Conservation (phyloP, 2,113 vertebrate species). For the Puffinus mauretanicus region DNA sequence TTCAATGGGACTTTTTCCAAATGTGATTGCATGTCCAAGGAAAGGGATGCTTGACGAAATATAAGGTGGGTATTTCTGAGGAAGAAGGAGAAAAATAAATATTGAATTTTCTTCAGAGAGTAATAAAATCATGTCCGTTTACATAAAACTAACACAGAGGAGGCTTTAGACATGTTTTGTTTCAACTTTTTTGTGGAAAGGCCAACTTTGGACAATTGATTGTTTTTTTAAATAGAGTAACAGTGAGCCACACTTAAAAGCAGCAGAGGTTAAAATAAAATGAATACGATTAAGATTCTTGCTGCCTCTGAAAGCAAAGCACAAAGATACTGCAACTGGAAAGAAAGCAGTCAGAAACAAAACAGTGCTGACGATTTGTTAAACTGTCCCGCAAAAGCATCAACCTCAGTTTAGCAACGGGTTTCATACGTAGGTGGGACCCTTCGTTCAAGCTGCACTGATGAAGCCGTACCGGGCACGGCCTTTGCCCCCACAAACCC, state of each 20-base stretch:
- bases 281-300: fast-evolving
- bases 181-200: not conserved
- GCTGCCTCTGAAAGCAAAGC: not conserved
- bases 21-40: conserved; percentile 91
- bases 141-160: not conserved
- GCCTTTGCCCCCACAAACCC: fast-evolving
- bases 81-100: not conserved
- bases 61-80: conserved; percentile 87
- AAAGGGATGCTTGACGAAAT: conserved; percentile 91
- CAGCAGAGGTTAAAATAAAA: not conserved
- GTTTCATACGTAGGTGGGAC: fast-evolving
- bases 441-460: fast-evolving
- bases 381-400: not conserved
- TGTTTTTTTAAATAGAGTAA: not conserved
- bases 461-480: fast-evolving
- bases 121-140: not conserved
- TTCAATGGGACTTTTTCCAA: conserved; percentile 93
- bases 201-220: not conserved
- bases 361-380: fast-evolving
- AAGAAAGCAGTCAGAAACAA: not conserved
- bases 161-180: not conserved
- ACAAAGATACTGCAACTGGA: fast-evolving
- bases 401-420: fast-evolving
- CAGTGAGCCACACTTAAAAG: not conserved
- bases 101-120: not conserved